Evolutionary conservation across 1,140 invertebrate genomes (phyloP), one percentile per base, ranked within the genome.

Genomic region (Diabrotica virgifera): DNA sequence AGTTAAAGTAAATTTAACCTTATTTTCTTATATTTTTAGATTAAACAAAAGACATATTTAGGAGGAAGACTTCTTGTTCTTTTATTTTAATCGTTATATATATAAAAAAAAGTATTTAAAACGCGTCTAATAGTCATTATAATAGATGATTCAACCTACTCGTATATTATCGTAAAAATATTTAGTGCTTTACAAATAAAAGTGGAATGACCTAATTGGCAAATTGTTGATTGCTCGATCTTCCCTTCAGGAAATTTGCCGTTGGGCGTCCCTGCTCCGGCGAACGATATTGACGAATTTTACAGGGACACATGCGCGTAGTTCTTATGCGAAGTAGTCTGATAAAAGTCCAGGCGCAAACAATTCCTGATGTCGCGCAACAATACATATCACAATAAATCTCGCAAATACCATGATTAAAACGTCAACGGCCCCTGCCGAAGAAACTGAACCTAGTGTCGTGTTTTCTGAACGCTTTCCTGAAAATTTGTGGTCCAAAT

Each of bases 331-430:
- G 37, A 13, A 37, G 24, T 24, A 24, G 35, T 13, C 24, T 10
- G 12, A 55, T 14, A 55, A 55, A 55, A 55, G 56, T 58, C 56
- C 36, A 36, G 56, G 38, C 37, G 56, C 37, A 12, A 12, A 46
- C 56, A 36, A 37, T 58, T 58, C 37, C 56, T 36, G 12, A 74
- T 74, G 72, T 72, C 72, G 72, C 72, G 70, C 60, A 59, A 51
- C 65, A 57, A 68, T 65, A 71, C 68, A 66, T 68, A 73, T 70
- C 66, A 66, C 66, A 55, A n/a, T 12, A 58, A 62, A 56, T 36
- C 56, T 61, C 50, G 63, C 62, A 50, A 63, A 60, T 59, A 74
- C 68, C 68, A 74, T 74, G 72, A 69, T 63, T 72, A 69, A 72
- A 68, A 62, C 62, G 59, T 62, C 59, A 56, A 57, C 63, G 52